Conservation (phyloP, 2,888 invertebrate species). For the Melieria omissa region DNA sequence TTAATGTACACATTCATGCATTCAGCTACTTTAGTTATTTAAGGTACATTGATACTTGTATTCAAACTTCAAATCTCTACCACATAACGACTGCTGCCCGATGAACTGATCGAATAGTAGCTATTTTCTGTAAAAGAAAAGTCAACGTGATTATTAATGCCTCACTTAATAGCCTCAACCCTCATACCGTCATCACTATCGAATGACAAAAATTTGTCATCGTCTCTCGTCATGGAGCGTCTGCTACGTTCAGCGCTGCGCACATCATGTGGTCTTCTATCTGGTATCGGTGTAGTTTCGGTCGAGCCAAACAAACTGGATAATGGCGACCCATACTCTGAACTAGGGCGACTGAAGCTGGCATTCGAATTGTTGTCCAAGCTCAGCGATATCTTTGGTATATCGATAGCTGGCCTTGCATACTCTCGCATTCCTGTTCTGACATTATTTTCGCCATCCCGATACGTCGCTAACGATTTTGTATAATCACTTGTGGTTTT, state of each 20-base stretch:
- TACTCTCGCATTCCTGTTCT: slow-evolving; percentile 1
- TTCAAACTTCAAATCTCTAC: slow-evolving; percentile 53
- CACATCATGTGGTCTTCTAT: slow-evolving; percentile 36
- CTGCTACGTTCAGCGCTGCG: slow-evolving; percentile 47
- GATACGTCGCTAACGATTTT: slow-evolving; percentile 38
- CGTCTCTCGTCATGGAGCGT: slow-evolving; percentile 60
- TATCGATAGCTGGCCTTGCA: slow-evolving; percentile 5
- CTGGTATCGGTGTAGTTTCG: slow-evolving; percentile 51
- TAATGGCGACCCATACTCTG: slow-evolving; percentile 62
- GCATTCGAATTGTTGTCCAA: slow-evolving; percentile 48
- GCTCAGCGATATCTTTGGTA: slow-evolving; percentile 36
- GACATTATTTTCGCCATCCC: slow-evolving; percentile 7
- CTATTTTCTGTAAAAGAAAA: slow-evolving; percentile 54
- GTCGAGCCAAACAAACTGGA: slow-evolving; percentile 51
- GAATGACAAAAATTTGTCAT: slow-evolving; percentile 64
- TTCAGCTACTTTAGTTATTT: too few species aligned
- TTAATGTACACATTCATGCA: too few species aligned
- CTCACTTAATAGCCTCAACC: neutral
- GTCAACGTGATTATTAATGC: neutral
- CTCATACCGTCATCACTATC: slow-evolving; percentile 64
- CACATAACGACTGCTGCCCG: slow-evolving; percentile 59
- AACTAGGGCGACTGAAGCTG: slow-evolving; percentile 52
- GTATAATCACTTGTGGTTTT: slow-evolving; percentile 11
- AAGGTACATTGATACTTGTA: too few species aligned
- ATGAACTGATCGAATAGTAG: slow-evolving; percentile 61